These are phyloP conservation scores for Pipistrellus pygmaeus DNA, from an alignment of 2,797 vertebrate species.

Conservation along the genomic window DNA sequence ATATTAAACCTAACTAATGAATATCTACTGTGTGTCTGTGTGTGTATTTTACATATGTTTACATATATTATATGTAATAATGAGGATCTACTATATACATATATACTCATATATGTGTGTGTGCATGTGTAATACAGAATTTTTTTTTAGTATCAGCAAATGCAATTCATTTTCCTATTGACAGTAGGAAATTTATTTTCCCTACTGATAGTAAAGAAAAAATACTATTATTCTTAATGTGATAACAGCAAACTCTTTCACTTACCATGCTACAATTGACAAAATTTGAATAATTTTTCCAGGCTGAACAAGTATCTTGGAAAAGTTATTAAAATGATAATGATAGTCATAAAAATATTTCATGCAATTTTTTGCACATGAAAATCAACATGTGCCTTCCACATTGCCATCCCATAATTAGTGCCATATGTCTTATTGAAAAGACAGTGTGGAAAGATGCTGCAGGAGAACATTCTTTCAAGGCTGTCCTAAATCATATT, in stretches of 20 bases:
- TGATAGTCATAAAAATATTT: slow-evolving; percentile 69
- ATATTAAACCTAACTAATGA: not conserved
- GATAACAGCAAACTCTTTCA: slow-evolving; percentile 60
- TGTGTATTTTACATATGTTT: too few species aligned
- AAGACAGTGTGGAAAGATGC: slow-evolving; percentile 62
- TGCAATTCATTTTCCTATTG: not conserved
- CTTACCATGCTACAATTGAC: slow-evolving; percentile 50
- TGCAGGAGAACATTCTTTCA: slow-evolving; percentile 54
- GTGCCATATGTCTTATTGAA: slow-evolving; percentile 73
- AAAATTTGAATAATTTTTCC: slow-evolving; percentile 69
- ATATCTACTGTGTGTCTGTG: too few species aligned
- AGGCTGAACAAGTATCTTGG: slow-evolving; percentile 5
- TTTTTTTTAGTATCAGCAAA: not conserved
- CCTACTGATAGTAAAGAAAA: slow-evolving; percentile 41
- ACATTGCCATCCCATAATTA: slow-evolving; percentile 67
- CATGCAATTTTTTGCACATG: slow-evolving; percentile 63
- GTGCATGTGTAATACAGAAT: not conserved
- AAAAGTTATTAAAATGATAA: slow-evolving; percentile 59
- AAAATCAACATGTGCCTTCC: slow-evolving; percentile 72
- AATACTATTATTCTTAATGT: not conserved
- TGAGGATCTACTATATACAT: not conserved
- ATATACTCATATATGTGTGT: not conserved
- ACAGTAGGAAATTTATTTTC: not conserved
- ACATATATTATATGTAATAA: not conserved
- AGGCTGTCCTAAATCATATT: slow-evolving; percentile 67